Conservation (phyloP, 2,888 invertebrate species). For the Meloe dianella region DNA sequence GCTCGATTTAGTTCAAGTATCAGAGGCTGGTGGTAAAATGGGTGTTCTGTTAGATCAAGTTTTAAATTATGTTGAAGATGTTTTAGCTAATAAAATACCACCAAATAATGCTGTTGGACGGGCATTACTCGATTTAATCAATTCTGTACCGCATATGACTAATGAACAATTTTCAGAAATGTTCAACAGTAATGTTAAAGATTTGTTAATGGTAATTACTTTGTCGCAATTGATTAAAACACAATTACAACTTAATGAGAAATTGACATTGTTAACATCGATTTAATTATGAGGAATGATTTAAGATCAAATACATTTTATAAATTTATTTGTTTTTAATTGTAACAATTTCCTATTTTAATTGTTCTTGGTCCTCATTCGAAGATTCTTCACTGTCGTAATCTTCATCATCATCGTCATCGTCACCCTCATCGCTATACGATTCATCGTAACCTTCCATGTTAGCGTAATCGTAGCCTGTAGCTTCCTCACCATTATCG, state of each 20-base stretch:
- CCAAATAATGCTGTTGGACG: conserved; percentile 90
- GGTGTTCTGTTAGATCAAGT: conserved; percentile 79
- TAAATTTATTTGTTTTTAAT: background rate
- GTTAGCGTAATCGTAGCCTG: conserved; percentile 61
- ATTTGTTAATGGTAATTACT: conserved; percentile 96
- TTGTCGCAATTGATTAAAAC: conserved; percentile 95
- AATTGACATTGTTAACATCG: conserved; percentile 84
- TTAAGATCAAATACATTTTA: background rate
- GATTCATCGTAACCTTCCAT: conserved; percentile 61
- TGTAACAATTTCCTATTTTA: background rate
- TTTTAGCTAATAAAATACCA: conserved; percentile 76
- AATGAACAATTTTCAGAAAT: conserved; percentile 91
- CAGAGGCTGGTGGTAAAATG: conserved; percentile 82
- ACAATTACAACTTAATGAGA: conserved; percentile 95
- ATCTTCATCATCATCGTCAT: conserved; percentile 31
- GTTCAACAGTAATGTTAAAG: conserved; percentile 96
- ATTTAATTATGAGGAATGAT: conserved; percentile 57
- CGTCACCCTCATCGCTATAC: conserved; percentile 55
- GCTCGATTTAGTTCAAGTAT: conserved; percentile 78
- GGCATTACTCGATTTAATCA: conserved; percentile 86
- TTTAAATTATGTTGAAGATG: conserved; percentile 89
- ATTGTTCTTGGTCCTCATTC: background rate
- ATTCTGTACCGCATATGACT: conserved; percentile 90
- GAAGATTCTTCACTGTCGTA: background rate
- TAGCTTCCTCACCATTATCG: conserved; percentile 50